Base-by-base conservation (phyloP, 1,140 invertebrate species). In the Anastatus disparis region DNA sequence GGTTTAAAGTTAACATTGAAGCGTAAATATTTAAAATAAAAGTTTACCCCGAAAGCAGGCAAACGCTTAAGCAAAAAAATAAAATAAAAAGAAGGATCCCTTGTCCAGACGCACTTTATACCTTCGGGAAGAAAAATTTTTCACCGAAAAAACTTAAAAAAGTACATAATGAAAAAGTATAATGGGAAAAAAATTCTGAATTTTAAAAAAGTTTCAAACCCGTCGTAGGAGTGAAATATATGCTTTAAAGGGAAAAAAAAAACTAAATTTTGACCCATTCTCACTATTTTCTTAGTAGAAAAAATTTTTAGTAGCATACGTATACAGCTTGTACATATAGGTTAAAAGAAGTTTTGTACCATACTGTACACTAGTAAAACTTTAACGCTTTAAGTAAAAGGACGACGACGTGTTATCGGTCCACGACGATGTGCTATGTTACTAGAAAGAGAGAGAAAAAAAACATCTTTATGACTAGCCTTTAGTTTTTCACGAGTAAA, bases 311-410 rank as follows among this genome's bases (percentile, higher is more conserved):
- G n/a, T n/a, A n/a, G n/a, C n/a, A 10, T 20, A 59, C 15, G n/a
- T 44, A 40, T 59, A 44, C 13, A 20, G 29, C n/a, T 26, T 22
- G 26, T 29, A 31, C 29, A 22, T 38, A 52, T 61, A 35, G 10
- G 31, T 52, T 52, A 59, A n/a, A n/a, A 59, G 61, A 68, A 68
- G 31, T 59, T 59, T n/a, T n/a, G n/a, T n/a, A n/a, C n/a, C n/a
- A n/a, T n/a, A n/a, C n/a, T 52, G 29, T 42, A 9, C n/a, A 17
- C 27, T 44, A 38, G 38, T 59, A 52, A 61, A 68, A 68, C 15
- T 68, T 61, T 35, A 68, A 22, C 55, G 29, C 40, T 38, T 22
- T 24, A 31, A 9, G 17, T 13, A 46, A 40, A n/a, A n/a, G n/a
- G n/a, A n/a, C n/a, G 20, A 52, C 46, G 55, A 40, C 22, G 31